phyloP scores from a whole-genome alignment of 2,113 vertebrate species.

The Ahaetulla prasina region DNA sequence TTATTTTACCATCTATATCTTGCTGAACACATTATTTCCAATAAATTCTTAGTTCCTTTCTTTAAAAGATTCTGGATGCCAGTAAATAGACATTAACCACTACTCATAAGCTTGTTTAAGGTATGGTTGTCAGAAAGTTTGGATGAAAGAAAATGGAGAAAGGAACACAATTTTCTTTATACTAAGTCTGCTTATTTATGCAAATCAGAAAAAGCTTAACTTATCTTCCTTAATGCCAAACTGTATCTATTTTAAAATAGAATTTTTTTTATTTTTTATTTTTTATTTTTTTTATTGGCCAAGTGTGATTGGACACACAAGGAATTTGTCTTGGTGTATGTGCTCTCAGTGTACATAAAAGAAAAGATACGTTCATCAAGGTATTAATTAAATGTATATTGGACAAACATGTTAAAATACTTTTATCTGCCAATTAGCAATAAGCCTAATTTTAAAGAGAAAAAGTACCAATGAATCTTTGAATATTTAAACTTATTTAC shows the following conservation, averaged over 20 bases:
- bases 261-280: too few species aligned
- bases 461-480: neutral
- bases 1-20: neutral
- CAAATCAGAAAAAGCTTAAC: neutral
- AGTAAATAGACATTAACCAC: neutral
- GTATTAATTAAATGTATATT: neutral
- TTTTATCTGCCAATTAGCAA: neutral
- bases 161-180: neutral
- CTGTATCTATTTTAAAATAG: neutral
- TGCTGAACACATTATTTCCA: neutral
- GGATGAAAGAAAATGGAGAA: neutral
- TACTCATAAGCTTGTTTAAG: neutral
- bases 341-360: too few species aligned
- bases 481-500: neutral
- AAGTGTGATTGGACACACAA: too few species aligned
- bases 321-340: too few species aligned
- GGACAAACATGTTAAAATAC: conserved; percentile 3
- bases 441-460: neutral
- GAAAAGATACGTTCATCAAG: too few species aligned
- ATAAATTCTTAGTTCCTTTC: neutral
- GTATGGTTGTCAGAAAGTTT: neutral
- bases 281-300: too few species aligned
- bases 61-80: neutral
- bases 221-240: neutral
- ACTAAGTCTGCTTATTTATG: neutral